phyloP scores from a whole-genome alignment of 2,113 vertebrate species.

The Istiophorus platypterus region DNA sequence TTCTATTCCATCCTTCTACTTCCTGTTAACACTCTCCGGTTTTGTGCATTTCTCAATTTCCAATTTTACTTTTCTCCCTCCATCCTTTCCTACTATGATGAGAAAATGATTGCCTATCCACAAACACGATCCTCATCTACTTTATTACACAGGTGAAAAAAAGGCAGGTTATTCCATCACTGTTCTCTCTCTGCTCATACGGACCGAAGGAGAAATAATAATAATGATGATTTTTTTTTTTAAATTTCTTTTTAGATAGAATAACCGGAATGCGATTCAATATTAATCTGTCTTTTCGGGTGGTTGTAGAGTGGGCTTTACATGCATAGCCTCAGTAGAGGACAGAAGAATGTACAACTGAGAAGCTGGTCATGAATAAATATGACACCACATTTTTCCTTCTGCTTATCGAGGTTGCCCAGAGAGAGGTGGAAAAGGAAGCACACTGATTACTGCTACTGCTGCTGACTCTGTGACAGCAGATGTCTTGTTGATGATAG shows the following conservation, averaged over 20 bases:
- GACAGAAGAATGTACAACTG: conserved; percentile 64
- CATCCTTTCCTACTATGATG: conserved; percentile 54
- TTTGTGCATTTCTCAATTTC: conserved; percentile 66
- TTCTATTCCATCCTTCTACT: conserved; percentile 19
- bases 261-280: conserved; percentile 67
- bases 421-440: conserved; percentile 76
- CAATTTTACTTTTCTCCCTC: conserved; percentile 51
- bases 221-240: conserved; percentile 55
- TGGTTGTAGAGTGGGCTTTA: conserved; percentile 50
- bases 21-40: conserved; percentile 56
- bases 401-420: conserved; percentile 80
- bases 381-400: conserved; percentile 76
- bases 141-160: conserved; percentile 67
- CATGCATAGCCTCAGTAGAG: conserved; percentile 48
- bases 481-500: conserved; percentile 82
- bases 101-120: conserved; percentile 70
- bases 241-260: conserved; percentile 47
- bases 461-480: conserved; percentile 73
- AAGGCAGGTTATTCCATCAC: conserved; percentile 62
- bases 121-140: conserved; percentile 70
- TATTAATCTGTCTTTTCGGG: conserved; percentile 60
- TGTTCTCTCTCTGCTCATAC: conserved; percentile 38
- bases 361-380: conserved; percentile 81
- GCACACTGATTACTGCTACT: conserved; percentile 72
- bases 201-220: conserved; percentile 59